These are phyloP conservation scores for Salminus brasiliensis DNA, from an alignment of 2,113 vertebrate species.

Conservation along the genomic window DNA sequence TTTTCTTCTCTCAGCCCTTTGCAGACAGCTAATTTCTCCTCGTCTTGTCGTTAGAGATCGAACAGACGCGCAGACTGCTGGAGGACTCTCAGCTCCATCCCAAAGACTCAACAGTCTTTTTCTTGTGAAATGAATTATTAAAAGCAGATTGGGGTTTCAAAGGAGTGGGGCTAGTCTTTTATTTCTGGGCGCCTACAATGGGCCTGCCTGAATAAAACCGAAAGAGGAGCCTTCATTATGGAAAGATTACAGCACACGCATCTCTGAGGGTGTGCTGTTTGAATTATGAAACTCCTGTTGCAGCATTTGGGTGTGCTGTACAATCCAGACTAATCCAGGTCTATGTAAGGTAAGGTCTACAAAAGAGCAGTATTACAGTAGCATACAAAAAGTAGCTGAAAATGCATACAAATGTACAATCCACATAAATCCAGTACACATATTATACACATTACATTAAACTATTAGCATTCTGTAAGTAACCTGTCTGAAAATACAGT, in stretches of 20 bases:
- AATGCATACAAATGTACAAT: background rate
- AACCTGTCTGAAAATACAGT: background rate
- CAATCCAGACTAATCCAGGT: background rate
- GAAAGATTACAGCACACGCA: slow-evolving; percentile 23
- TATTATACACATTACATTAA: background rate
- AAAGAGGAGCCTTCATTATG: slow-evolving; percentile 26
- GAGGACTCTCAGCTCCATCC: slow-evolving; percentile 6
- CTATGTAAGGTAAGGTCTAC: background rate
- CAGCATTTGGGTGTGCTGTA: background rate
- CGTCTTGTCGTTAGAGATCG: background rate
- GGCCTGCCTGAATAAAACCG: slow-evolving; percentile 2
- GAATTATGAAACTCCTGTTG: background rate
- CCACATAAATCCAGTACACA: background rate
- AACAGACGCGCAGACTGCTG: background rate
- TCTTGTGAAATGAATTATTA: slow-evolving; percentile 43
- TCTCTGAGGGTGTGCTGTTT: background rate
- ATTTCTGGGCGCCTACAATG: slow-evolving; percentile 13
- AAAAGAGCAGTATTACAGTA: slow-evolving; percentile 10
- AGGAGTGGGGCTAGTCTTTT: slow-evolving; percentile 18
- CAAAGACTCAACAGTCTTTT: slow-evolving; percentile 14
- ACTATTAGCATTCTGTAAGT: background rate
- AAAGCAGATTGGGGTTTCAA: slow-evolving; percentile 41
- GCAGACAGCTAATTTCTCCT: background rate
- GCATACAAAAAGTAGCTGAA: background rate
- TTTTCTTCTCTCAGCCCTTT: background rate